Evolutionary conservation across 2,888 invertebrate species (phyloP).

Genomic region (Strigamia crassipes): DNA sequence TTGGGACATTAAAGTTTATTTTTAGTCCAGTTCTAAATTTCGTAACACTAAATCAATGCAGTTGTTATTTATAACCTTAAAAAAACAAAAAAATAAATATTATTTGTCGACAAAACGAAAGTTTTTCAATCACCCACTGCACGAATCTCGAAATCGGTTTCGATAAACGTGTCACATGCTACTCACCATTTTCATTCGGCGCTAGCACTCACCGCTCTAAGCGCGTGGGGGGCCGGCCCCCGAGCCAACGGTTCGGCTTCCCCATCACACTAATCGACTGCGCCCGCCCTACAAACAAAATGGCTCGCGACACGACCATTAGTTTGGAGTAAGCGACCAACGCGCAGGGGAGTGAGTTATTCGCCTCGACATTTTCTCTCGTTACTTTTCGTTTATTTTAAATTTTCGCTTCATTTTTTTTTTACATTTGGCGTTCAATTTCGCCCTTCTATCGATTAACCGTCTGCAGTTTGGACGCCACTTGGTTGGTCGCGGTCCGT

Average conservation of each 20-base stretch:
- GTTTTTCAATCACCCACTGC: no score
- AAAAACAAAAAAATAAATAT: no score
- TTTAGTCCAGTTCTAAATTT: not conserved
- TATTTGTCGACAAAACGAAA: no score
- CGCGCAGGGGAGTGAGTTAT: not conserved
- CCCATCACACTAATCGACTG: conserved; percentile 7
- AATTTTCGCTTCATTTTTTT: not conserved
- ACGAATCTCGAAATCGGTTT: not conserved
- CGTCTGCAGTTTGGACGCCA: not conserved
- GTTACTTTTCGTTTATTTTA: not conserved
- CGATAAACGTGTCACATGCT: not conserved
- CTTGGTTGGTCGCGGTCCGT: not conserved
- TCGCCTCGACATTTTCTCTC: not conserved
- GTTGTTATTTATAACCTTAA: no score
- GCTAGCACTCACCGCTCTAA: not conserved
- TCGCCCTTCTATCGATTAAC: not conserved
- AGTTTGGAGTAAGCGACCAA: not conserved
- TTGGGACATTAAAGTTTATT: not conserved
- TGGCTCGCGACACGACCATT: not conserved
- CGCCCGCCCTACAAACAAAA: not conserved
- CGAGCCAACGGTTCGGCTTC: not conserved
- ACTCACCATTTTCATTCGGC: not conserved
- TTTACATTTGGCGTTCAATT: not conserved
- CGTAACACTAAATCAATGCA: no score
- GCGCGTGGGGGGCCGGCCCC: conserved; percentile 10